Percentiles rank a stretch among this genome's conserved stretches.
These are phyloP conservation scores for Sminthurinus signatus DNA, from an alignment of 1,140 invertebrate genomes.

Conservation along the genomic window DNA sequence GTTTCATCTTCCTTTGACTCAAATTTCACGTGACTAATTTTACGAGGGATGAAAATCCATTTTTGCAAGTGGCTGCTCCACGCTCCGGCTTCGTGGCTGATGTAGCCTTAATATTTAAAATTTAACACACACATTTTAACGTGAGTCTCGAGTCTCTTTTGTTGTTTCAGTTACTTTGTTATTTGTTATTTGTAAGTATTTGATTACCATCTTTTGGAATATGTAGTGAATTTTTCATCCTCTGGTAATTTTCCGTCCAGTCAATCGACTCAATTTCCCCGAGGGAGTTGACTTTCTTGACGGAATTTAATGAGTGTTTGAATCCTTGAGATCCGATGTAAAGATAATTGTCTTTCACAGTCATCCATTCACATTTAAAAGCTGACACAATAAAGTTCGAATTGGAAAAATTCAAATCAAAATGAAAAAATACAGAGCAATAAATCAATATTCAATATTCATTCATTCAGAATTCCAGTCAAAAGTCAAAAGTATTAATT, in stretches of 20 bases:
- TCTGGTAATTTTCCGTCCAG: constrained; percentile 60
- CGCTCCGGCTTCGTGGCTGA: constrained; percentile 88
- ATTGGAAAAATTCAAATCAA: constrained; percentile 22
- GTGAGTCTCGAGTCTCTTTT: too few relatives aligned
- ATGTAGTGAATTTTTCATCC: constrained; percentile 50
- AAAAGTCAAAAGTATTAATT: too few relatives aligned
- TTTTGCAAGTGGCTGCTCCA: constrained; percentile 78
- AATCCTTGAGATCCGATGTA: constrained; percentile 75
- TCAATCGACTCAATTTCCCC: constrained; percentile 75
- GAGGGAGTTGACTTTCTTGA: constrained; percentile 72
- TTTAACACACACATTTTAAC: neutral
- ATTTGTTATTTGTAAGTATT: too few relatives aligned
- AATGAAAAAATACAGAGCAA: constrained; percentile 47
- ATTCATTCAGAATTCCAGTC: constrained; percentile 73
- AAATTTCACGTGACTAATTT: constrained; percentile 80
- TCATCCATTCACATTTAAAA: constrained; percentile 97
- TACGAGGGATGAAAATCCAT: constrained; percentile 92
- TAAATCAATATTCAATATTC: constrained; percentile 51
- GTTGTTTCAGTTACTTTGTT: too few relatives aligned
- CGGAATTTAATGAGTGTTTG: constrained; percentile 94
- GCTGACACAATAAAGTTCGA: too few relatives aligned
- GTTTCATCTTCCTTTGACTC: constrained; percentile 82
- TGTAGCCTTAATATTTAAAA: constrained; percentile 61
- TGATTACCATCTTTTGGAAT: constrained; percentile 69
- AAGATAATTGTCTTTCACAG: constrained; percentile 80